A percentile compares a stretch with the other conserved stretches of the same genome.
Conservation (phyloP, 2,888 invertebrate genomes). For the Chalcis sispes region DNA sequence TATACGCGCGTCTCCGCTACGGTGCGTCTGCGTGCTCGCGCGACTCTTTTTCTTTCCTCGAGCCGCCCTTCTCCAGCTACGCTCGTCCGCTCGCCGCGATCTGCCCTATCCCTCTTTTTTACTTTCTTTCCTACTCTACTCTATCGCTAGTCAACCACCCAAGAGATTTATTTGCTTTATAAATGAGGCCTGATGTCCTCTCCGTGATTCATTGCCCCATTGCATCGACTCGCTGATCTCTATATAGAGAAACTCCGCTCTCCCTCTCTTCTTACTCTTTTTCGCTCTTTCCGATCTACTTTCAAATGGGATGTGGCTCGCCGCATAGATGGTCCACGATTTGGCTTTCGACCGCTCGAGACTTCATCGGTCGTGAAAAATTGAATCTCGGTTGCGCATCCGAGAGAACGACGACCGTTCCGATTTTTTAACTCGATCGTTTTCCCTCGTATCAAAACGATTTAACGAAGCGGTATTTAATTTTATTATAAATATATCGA, state of each 20-base stretch:
- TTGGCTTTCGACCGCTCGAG: conserved; percentile 35
- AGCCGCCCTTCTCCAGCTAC: not conserved
- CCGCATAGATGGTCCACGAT: conserved; percentile 38
- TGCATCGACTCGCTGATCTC: conserved; percentile 53
- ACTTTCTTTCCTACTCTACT: not conserved
- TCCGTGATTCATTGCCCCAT: conserved; percentile 63
- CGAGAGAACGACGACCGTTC: not conserved
- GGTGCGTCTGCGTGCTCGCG: not conserved
- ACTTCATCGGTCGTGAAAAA: conserved; percentile 36
- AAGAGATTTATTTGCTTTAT: conserved; percentile 64
- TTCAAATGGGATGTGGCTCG: conserved; percentile 61
- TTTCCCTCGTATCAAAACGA: too few relatives aligned
- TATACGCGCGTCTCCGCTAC: conserved; percentile 40
- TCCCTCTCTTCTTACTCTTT: too few relatives aligned
- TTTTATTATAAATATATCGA: too few relatives aligned
- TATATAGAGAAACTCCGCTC: not conserved
- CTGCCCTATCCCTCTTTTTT: too few relatives aligned
- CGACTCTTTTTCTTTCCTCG: conserved; percentile 1
- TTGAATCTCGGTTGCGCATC: conserved; percentile 14
- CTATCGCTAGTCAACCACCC: not conserved
- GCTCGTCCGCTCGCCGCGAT: not conserved
- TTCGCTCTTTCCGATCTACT: conserved; percentile 52
- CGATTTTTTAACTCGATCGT: not conserved
- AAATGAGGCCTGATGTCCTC: conserved; percentile 66
- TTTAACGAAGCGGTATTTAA: too few relatives aligned